These are phyloP conservation scores for Brachyopa scutellaris DNA, from an alignment of 2,888 invertebrate species.

Conservation along the genomic window DNA sequence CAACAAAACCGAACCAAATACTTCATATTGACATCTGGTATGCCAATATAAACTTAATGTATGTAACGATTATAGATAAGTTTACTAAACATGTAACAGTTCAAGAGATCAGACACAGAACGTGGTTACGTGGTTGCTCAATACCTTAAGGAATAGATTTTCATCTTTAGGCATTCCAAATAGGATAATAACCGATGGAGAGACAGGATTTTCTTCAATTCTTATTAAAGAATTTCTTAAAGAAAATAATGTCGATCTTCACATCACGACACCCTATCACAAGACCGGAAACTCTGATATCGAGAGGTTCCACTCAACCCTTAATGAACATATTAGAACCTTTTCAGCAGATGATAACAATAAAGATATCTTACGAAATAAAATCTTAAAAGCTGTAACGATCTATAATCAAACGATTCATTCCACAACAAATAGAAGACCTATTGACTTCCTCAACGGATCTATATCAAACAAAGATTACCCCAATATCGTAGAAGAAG, in stretches of 20 bases:
- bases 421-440: slow-evolving; percentile 5
- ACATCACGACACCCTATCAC: slow-evolving; percentile 28
- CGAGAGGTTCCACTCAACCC: too few relatives aligned
- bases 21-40: too few relatives aligned
- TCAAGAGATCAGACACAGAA: slow-evolving; percentile 18
- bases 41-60: too few relatives aligned
- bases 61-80: slow-evolving; percentile 11
- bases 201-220: too few relatives aligned
- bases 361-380: too few relatives aligned
- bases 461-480: slow-evolving; percentile 1
- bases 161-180: slow-evolving; percentile 10
- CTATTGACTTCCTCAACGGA: slow-evolving; percentile 1
- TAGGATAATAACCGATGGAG: not conserved
- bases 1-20: too few relatives aligned
- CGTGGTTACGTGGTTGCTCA: slow-evolving; percentile 6
- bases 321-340: slow-evolving; percentile 29
- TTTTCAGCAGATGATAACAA: slow-evolving; percentile 18
- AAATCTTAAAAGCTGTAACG: slow-evolving; percentile 11
- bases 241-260: slow-evolving; percentile 16
- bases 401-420: slow-evolving; percentile 25
- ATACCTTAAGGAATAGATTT: not conserved
- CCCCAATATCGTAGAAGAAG: slow-evolving; percentile 12
- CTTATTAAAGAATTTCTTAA: slow-evolving; percentile 1
- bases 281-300: too few relatives aligned
- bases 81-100: slow-evolving; percentile 28